phyloP scores from a whole-genome alignment of 2,888 invertebrate genomes.

The Drosophila macrothrix region DNA sequence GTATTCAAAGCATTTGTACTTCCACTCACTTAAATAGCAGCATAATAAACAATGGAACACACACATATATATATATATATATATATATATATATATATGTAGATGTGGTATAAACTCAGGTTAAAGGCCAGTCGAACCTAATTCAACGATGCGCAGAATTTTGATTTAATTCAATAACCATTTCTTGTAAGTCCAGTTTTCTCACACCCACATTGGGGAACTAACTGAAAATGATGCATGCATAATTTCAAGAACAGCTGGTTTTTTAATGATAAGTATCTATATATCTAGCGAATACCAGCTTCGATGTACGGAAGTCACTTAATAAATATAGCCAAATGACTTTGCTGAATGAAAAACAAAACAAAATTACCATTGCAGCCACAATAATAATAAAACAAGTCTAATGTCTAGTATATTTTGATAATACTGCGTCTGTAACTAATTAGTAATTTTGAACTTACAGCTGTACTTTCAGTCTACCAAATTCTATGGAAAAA shows the following conservation, averaged over 20 bases:
- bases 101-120: neutral
- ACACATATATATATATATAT: neutral
- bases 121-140: slow-evolving; percentile 26
- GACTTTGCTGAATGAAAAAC: slow-evolving; percentile 23
- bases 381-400: neutral
- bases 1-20: slow-evolving; percentile 30
- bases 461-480: neutral
- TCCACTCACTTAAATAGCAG: slow-evolving; percentile 23
- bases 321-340: slow-evolving; percentile 25
- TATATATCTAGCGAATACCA: slow-evolving; percentile 3
- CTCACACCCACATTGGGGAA: slow-evolving; percentile 34
- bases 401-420: too few species aligned
- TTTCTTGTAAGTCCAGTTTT: slow-evolving; percentile 13
- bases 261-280: slow-evolving; percentile 35
- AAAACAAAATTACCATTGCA: neutral
- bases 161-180: slow-evolving; percentile 1
- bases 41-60: neutral
- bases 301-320: slow-evolving; percentile 38
- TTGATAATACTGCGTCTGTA: neutral
- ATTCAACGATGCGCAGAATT: slow-evolving; percentile 23
- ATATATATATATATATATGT: neutral
- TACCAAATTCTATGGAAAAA: neutral
- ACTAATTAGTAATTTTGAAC: neutral
- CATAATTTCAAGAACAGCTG: slow-evolving; percentile 68
- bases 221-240: slow-evolving; percentile 25